Conservation (phyloP, 2,888 invertebrate genomes). For the Eulithis prunata region DNA sequence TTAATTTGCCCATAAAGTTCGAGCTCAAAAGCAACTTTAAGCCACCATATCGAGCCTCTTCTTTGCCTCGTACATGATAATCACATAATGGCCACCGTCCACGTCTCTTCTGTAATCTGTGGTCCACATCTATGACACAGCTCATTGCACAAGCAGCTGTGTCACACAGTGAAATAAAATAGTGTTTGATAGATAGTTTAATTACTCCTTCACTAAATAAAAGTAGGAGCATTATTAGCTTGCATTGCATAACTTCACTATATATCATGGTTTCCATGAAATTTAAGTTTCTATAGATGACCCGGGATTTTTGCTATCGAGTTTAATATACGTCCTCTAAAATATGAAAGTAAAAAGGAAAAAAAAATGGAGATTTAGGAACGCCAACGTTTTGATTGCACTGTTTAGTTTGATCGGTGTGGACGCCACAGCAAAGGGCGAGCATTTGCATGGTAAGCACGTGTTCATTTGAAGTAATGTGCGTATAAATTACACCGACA, state of each 20-base stretch:
- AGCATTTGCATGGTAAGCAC: slow-evolving; percentile 79
- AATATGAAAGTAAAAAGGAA: too few species aligned
- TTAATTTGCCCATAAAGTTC: slow-evolving; percentile 10
- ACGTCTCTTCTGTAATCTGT: neutral
- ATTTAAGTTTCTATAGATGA: too few species aligned
- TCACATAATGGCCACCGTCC: slow-evolving; percentile 65
- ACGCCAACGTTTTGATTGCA: neutral
- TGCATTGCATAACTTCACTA: too few species aligned
- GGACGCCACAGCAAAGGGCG: slow-evolving; percentile 60
- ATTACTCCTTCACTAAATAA: too few species aligned
- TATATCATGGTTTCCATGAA: too few species aligned
- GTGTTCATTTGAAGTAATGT: slow-evolving; percentile 75
- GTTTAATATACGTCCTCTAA: too few species aligned
- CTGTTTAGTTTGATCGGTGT: slow-evolving; percentile 23
- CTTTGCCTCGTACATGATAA: slow-evolving; percentile 58
- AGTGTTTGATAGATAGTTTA: too few species aligned
- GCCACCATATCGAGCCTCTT: slow-evolving; percentile 30
- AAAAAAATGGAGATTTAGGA: too few species aligned
- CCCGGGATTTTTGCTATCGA: too few species aligned
- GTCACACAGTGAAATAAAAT: neutral
- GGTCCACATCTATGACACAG: slow-evolving; percentile 21
- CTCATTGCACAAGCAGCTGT: slow-evolving; percentile 6
- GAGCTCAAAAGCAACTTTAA: slow-evolving; percentile 19
- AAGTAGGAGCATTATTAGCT: too few species aligned
- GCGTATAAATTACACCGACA: slow-evolving; percentile 62